phyloP scores from a whole-genome alignment of 2,797 vertebrate species.

The Manis pentadactyla region DNA sequence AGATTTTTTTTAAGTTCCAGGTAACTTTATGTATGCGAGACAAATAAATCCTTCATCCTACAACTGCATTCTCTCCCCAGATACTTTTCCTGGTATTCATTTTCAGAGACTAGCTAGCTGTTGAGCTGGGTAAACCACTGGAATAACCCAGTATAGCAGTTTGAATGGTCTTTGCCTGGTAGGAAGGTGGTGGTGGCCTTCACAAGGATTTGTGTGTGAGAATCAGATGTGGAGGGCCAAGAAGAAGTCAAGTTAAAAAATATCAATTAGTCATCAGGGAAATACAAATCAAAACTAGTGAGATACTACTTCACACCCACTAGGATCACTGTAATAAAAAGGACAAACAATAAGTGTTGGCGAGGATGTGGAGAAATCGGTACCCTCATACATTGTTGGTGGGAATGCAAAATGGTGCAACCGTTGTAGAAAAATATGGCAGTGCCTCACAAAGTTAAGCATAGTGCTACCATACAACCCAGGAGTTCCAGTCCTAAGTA shows the following conservation, averaged over 20 bases:
- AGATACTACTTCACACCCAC: neutral
- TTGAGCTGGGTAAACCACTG: neutral
- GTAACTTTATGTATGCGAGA: neutral
- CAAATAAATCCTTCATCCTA: neutral
- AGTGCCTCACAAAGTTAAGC: neutral
- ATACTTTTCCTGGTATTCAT: slow-evolving; percentile 31
- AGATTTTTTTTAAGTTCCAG: neutral
- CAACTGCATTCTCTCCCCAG: neutral
- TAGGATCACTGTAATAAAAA: neutral
- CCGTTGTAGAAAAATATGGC: neutral
- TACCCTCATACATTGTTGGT: neutral
- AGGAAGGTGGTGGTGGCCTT: neutral
- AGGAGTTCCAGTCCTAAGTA: neutral
- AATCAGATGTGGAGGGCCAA: neutral
- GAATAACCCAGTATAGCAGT: neutral
- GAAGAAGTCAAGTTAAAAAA: neutral
- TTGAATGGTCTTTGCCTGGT: neutral
- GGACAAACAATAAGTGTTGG: neutral
- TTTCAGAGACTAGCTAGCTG: neutral
- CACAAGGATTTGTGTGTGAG: neutral
- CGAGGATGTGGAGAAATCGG: neutral
- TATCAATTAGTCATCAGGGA: neutral
- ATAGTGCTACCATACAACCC: neutral
- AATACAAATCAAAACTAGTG: slow-evolving; percentile 18
- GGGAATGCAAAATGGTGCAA: neutral